Evolutionary conservation across 2,888 invertebrate species (phyloP).

Genomic region (Mesochorus sp.): DNA sequence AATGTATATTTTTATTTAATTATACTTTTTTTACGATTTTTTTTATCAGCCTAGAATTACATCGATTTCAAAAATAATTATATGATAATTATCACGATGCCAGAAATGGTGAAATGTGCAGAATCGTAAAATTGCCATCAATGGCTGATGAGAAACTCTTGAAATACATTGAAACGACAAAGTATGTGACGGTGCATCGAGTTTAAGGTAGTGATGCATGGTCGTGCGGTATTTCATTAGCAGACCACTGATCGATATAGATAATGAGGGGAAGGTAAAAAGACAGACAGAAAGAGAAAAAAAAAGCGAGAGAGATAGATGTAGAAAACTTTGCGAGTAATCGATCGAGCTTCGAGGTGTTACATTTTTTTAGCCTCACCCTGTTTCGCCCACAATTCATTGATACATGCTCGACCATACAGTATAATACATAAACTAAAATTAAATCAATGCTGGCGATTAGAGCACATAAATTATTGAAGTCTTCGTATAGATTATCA

Average conservation of each 20-base stretch:
- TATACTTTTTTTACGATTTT: too few species aligned
- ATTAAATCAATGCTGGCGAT: conserved; percentile 34
- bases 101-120: conserved; percentile 27
- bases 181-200: conserved; percentile 46
- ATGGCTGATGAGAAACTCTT: conserved; percentile 28
- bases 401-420: conserved; percentile 1
- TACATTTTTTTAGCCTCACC: conserved; percentile 4
- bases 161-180: conserved; percentile 24
- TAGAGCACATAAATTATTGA: conserved; percentile 66
- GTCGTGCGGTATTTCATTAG: conserved; percentile 70
- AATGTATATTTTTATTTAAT: too few species aligned
- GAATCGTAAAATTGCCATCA: conserved; percentile 47
- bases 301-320: neutral
- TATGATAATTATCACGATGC: conserved; percentile 3
- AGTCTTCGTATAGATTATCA: conserved; percentile 61
- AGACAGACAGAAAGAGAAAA: conserved; percentile 26
- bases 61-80: neutral
- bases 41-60: neutral
- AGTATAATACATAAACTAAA: neutral
- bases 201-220: conserved; percentile 53
- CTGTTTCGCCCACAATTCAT: conserved; percentile 1
- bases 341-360: conserved; percentile 28
- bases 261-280: too few species aligned
- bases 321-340: conserved; percentile 40
- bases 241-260: conserved; percentile 65